Conservation (phyloP, 2,113 vertebrate genomes). For the Amia ocellicauda region DNA sequence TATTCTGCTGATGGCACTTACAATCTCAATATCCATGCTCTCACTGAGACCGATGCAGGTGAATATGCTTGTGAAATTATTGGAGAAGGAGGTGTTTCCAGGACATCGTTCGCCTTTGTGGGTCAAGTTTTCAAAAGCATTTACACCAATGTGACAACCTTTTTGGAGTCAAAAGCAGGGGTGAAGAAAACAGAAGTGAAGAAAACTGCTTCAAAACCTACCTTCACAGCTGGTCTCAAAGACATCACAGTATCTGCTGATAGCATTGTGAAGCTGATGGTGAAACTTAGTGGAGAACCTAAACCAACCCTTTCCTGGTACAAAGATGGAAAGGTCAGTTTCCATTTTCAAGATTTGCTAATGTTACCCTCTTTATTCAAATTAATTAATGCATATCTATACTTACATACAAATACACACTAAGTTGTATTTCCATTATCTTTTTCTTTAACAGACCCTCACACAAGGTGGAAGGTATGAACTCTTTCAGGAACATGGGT, state of each 20-base stretch:
- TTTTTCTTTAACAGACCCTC: slow-evolving; percentile 47
- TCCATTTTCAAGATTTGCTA: not conserved
- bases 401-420: slow-evolving; percentile 8
- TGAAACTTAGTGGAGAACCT: slow-evolving; percentile 61
- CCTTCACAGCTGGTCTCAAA: slow-evolving; percentile 53
- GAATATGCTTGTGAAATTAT: slow-evolving; percentile 90
- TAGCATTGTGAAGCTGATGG: slow-evolving; percentile 50
- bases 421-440: slow-evolving; percentile 23
- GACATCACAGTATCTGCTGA: slow-evolving; percentile 54
- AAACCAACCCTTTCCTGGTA: slow-evolving; percentile 57
- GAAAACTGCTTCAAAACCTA: slow-evolving; percentile 46
- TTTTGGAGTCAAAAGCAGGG: slow-evolving; percentile 65
- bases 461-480: slow-evolving; percentile 64
- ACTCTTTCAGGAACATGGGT: slow-evolving; percentile 62
- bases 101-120: slow-evolving; percentile 82
- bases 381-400: not conserved
- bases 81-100: slow-evolving; percentile 81
- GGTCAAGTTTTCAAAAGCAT: slow-evolving; percentile 86
- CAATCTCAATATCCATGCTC: slow-evolving; percentile 79
- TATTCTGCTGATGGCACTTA: slow-evolving; percentile 85
- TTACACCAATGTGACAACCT: slow-evolving; percentile 67
- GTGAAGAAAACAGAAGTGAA: slow-evolving; percentile 61
- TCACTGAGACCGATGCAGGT: slow-evolving; percentile 81
- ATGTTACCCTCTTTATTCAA: not conserved
- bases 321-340: slow-evolving; percentile 68